Percentiles rank a stretch among this genome's conserved stretches.
Evolutionary conservation across 2,888 invertebrate species (phyloP).

Genomic region (Trichacis sp.): DNA sequence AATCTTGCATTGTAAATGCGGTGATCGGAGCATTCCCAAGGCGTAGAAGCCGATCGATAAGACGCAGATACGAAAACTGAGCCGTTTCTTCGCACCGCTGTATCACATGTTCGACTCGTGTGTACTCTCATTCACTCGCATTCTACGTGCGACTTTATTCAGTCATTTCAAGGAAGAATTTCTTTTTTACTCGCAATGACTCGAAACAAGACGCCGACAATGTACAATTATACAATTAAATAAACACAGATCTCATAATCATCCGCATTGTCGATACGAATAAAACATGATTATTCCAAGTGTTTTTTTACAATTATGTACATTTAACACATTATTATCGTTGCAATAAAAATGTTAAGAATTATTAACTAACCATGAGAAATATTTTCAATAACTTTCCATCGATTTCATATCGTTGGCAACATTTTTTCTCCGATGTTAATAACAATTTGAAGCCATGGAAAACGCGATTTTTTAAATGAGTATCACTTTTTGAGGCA

Average conservation of each 20-base stretch:
- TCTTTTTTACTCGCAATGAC: constrained; percentile 6
- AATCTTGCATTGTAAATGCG: neutral
- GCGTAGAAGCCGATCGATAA: neutral
- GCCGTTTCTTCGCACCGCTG: constrained; percentile 1
- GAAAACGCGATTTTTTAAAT: constrained; percentile 56
- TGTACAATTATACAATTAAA: constrained; percentile 1
- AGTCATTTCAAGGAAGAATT: too few relatives aligned
- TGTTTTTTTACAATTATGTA: neutral
- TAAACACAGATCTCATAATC: constrained; percentile 20
- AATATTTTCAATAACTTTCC: too few relatives aligned
- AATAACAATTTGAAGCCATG: constrained; percentile 51
- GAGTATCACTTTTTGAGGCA: constrained; percentile 57
- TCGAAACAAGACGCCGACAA: constrained; percentile 3
- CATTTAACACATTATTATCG: neutral
- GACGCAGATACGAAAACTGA: constrained; percentile 1
- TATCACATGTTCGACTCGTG: constrained; percentile 8
- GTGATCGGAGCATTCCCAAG: constrained; percentile 4
- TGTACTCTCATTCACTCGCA: constrained; percentile 4
- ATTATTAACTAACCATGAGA: too few relatives aligned
- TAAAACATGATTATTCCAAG: too few relatives aligned
- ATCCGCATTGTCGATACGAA: too few relatives aligned
- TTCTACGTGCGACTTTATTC: neutral
- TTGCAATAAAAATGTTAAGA: neutral
- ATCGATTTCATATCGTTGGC: too few relatives aligned
- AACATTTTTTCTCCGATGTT: too few relatives aligned